Conservation (phyloP, 2,797 vertebrate species). For the Fratercula arctica region DNA sequence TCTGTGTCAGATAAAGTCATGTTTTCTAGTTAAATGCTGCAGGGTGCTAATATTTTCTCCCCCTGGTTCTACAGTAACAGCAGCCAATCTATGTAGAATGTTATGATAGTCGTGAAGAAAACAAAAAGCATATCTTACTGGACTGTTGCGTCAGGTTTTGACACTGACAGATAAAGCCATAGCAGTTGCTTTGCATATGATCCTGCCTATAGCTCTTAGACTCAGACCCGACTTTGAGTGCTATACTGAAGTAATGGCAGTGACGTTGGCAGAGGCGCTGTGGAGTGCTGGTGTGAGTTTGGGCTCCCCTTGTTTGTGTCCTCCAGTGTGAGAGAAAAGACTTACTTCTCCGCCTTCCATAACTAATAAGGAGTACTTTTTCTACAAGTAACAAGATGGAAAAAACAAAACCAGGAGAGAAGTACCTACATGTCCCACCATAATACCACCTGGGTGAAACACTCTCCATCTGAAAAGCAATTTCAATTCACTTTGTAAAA, state of each 20-base stretch:
- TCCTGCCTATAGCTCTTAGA: not conserved
- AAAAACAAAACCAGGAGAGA: not conserved
- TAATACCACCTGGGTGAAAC: not conserved
- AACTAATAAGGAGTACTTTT: not conserved
- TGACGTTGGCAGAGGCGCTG: not conserved
- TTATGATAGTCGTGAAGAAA: not conserved
- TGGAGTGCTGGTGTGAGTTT: not conserved
- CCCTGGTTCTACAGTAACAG: not conserved
- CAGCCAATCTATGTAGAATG: not conserved
- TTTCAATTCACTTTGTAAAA: not conserved
- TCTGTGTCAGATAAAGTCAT: not conserved
- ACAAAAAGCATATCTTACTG: not conserved
- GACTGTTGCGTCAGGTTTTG: not conserved
- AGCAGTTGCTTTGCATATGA: not conserved
- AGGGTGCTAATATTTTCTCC: not conserved
- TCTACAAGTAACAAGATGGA: not conserved
- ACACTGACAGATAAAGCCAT: not conserved
- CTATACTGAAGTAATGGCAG: not conserved
- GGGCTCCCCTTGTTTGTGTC: not conserved
- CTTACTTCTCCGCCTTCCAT: not conserved
- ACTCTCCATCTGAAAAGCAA: not conserved
- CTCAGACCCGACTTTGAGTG: not conserved
- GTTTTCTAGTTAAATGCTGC: not conserved
- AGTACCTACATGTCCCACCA: not conserved
- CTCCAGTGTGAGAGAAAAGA: not conserved